Evolutionary conservation across 2,888 invertebrate species (phyloP).

Genomic region (Hypena proboscidalis): DNA sequence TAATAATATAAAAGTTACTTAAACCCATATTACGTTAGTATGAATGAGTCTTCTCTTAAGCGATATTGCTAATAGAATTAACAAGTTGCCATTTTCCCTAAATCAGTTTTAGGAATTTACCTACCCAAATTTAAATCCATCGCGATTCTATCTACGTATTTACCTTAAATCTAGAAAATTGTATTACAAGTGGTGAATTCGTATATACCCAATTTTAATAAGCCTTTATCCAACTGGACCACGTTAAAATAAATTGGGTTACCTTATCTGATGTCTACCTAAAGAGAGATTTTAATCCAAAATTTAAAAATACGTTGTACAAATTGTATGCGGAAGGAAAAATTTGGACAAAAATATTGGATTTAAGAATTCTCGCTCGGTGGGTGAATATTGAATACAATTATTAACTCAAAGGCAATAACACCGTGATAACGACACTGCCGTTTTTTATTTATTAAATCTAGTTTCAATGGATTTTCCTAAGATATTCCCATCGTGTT

Average conservation of each 20-base stretch:
- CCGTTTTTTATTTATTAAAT: too few species aligned
- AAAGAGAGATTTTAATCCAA: slow-evolving; percentile 15
- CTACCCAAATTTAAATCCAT: not conserved
- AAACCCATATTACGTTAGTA: too few species aligned
- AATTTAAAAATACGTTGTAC: slow-evolving; percentile 4
- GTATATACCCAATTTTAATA: slow-evolving; percentile 24
- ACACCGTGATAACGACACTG: too few species aligned
- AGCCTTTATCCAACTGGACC: slow-evolving; percentile 19
- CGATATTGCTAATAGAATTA: too few species aligned
- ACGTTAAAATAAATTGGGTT: slow-evolving; percentile 37
- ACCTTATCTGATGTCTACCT: slow-evolving; percentile 24
- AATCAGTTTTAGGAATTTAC: not conserved
- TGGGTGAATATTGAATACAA: slow-evolving; percentile 9
- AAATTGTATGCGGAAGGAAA: slow-evolving; percentile 3
- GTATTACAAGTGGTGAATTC: slow-evolving; percentile 5
- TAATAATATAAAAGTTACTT: too few species aligned
- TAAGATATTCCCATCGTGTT: too few species aligned
- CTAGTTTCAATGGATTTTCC: too few species aligned
- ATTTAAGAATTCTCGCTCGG: slow-evolving; percentile 5
- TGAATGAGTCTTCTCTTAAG: too few species aligned
- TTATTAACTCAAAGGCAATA: slow-evolving; percentile 11
- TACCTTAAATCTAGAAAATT: slow-evolving; percentile 15
- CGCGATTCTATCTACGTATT: slow-evolving; percentile 7
- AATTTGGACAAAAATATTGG: slow-evolving; percentile 15
- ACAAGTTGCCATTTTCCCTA: too few species aligned